Base-by-base conservation (phyloP, 2,888 invertebrate genomes). In the Diarsia mendica region DNA sequence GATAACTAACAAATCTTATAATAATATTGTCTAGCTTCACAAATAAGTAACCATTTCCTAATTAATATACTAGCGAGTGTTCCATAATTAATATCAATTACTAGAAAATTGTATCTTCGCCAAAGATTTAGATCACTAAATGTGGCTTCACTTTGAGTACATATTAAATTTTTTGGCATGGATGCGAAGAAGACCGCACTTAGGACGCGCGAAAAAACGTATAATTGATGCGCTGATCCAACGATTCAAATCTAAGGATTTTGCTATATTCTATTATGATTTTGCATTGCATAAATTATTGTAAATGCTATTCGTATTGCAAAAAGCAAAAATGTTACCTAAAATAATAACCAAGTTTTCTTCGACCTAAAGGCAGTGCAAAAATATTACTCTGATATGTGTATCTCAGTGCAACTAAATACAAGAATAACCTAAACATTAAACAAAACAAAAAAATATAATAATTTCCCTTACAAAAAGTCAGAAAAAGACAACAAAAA, bases 1-100 rank as follows among this genome's bases (percentile, higher is more conserved):
- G 6, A 49, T 48, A 72, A 53, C 18, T 53, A 48, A 44, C 55
- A 9, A 28, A 44, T 11, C 20, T 15, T 23, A 33, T 67, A 44
- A 63, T 77, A 77, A 74, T 66, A 77, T 77, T 77, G 80, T 80
- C 81, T 80, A 66, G 60, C 80, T 61, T 80, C 48, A 11, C 60
- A 61, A 77, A 60, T 77, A 80, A 60, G 65, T 80, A 77, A 66
- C 80, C 51, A 51, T 72, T 73, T 46, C 23, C 33, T 80, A 33
- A 28, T 70, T 46, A 11, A 46, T 53, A 48, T 48, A 28, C 28
- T 79, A 61, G 51, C 63, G 39, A 61, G 28, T 48, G 20, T 79
- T 28, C 11, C 53, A 71, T 49, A 55, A 71, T 79, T 61, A 55
- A 70, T 28, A 28, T 20, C n/a, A 55, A 58, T 28, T 48, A 79